phyloP scores from a whole-genome alignment of 2,113 vertebrate species.

The Corydoras maculifer region DNA sequence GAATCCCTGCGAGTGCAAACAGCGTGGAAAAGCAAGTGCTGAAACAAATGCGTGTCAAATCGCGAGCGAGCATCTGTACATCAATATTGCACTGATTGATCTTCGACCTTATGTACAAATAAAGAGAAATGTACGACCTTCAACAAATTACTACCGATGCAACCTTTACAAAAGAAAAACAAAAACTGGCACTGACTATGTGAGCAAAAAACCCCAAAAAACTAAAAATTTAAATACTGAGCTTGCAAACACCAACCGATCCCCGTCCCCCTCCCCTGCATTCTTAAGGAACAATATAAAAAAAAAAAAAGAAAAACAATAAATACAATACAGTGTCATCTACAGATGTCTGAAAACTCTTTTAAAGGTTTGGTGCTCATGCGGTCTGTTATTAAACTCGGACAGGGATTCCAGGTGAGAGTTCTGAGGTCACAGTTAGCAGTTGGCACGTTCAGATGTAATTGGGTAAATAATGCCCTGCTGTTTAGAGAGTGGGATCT shows the following conservation, averaged over 20 bases:
- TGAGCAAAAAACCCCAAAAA: too few species aligned
- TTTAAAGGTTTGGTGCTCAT: not conserved
- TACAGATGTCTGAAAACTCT: constrained; percentile 17
- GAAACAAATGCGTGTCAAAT: too few species aligned
- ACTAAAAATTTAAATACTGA: not conserved
- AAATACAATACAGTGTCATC: constrained; percentile 31
- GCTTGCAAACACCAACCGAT: too few species aligned
- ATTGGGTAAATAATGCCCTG: too few species aligned
- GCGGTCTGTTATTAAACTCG: too few species aligned
- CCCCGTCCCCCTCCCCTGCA: not conserved
- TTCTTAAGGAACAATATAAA: not conserved
- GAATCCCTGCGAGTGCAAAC: not conserved
- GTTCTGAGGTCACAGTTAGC: too few species aligned
- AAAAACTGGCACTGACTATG: constrained; percentile 1
- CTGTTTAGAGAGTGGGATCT: too few species aligned
- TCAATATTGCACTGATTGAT: constrained; percentile 27
- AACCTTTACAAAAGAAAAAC: not conserved
- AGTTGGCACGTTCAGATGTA: too few species aligned
- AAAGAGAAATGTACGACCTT: constrained; percentile 4
- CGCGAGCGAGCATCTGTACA: too few species aligned
- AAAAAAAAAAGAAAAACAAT: constrained; percentile 12
- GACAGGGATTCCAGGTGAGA: too few species aligned
- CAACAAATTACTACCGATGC: not conserved
- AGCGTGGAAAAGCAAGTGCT: too few species aligned
- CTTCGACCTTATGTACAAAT: not conserved